phyloP scores from a whole-genome alignment of 2,113 vertebrate species.

The Platysteira castanea region DNA sequence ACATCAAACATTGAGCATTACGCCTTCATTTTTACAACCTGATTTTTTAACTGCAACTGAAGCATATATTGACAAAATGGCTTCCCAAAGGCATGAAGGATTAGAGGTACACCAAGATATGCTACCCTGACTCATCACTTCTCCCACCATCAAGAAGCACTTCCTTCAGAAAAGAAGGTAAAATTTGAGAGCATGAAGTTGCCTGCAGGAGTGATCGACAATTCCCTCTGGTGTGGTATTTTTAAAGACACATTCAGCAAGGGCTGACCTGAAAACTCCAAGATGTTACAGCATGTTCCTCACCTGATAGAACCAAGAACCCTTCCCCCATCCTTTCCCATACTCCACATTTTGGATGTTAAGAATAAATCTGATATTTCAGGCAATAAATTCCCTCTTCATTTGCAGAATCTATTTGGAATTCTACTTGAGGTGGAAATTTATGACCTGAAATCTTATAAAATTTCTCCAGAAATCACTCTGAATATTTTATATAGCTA shows the following conservation, averaged over 20 bases:
- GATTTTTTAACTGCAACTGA: not conserved
- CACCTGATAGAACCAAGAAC: not conserved
- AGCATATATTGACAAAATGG: not conserved
- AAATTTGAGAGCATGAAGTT: not conserved
- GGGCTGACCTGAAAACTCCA: not conserved
- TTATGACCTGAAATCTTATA: constrained; percentile 20
- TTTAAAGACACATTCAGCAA: not conserved
- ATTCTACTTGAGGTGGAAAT: not conserved
- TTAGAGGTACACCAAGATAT: not conserved
- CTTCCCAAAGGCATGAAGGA: not conserved
- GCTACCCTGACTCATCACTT: not conserved
- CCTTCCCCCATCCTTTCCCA: not conserved
- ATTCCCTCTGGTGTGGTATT: not conserved
- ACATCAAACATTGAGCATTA: not conserved
- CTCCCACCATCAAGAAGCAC: not conserved
- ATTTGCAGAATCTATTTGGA: not conserved
- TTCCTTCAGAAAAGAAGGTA: not conserved
- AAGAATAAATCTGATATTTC: not conserved
- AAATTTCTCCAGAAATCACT: constrained; percentile 7
- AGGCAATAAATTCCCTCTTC: not conserved
- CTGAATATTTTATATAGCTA: not conserved
- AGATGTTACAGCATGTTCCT: not conserved
- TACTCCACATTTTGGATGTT: not conserved
- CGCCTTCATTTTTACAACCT: not conserved
- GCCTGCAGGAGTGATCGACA: not conserved